Evolutionary conservation across 2,113 vertebrate genomes (phyloP), one percentile per base, ranked within the genome.

Genomic region (Nipponia nippon): DNA sequence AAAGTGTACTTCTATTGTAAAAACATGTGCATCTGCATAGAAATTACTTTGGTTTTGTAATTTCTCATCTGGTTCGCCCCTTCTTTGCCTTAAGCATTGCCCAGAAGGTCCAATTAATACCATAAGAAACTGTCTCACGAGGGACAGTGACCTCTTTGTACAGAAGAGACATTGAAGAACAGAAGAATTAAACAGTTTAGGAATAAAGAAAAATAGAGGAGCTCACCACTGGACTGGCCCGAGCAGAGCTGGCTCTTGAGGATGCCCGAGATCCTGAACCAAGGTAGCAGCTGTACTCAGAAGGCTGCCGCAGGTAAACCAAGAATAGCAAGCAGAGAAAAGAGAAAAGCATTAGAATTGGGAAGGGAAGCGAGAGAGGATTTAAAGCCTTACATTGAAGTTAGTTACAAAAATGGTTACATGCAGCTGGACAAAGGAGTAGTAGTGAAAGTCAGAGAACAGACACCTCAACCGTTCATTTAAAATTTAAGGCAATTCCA

Each of bases 161-260:
- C 9, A 10, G 46, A n/a, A 73, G 10, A 32, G 8, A 36, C 42
- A 15, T 19, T 19, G 40, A 67, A 49, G 50, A 76, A 63, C 52
- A 90, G 69, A 44, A 38, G 25, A 90, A 84, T 72, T 77, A 81
- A 87, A 62, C 4, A 66, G 34, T 19, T 55, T 14, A 52, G 13
- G 22, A 9, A 72, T 30, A 87, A 92, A 86, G 47, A 26, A 87
- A 75, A 91, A 75, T 4, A 90, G 62, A 89, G 34, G 53, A 85
- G 98, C 99, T 99, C 98, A 99, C 99, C 99, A 99, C 99, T 16
- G 99, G 99, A 97, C 99, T 99, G 94, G 99, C 99, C n/a, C 99
- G 98, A 63, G 99, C 99, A 29, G 99, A 99, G 95, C 99, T 99
- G 95, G 99, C 98, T 97, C 99, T 98, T 94, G 99, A 99, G 13